Evolutionary conservation across 2,797 vertebrate genomes (phyloP), one percentile per base, ranked within the genome.

Genomic region (Gadopsis bispinosus): DNA sequence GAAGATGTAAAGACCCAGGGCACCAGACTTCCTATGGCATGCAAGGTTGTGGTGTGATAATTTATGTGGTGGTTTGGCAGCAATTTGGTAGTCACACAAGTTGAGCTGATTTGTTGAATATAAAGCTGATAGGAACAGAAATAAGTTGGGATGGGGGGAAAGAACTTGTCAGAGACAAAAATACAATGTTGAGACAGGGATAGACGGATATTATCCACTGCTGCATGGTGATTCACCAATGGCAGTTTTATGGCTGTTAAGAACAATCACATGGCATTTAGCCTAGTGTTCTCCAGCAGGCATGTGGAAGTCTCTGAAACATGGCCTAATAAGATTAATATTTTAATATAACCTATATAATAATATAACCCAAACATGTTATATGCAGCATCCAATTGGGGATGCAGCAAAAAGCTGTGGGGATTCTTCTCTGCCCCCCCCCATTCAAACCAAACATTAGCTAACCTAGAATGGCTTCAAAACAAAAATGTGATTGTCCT

Each of bases 21-120:
- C 39, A 45, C 31, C 10, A 59, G 10, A 3, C 19, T 19, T 7
- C 47, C 19, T 48, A 19, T 48, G 19, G 26, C 1, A 33, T 29
- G 9, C 11, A 11, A 37, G 0, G 56, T 20, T 20, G 55, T 55
- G 14, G 29, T 16, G 53, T 29, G 26, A 55, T 26, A 55, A 37
- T 20, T 37, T 48, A 70, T 17, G 19, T 41, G n/a, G 48, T 20
- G 74, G n/a, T 63, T 77, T 55, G 19, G 45, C 58, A 37, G 54
- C 39, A 55, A 47, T 63, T 54, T 43, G 16, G 31, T 33, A 50
- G 31, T 62, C 35, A 69, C 29, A 64, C 43, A 67, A 47, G 20
- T 51, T 56, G 2, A 69, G 35, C n/a, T 69, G 1, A 63, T 64
- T 43, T 4, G 20, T 55, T 73, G 37, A 55, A 64, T 64, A 33